Conservation (phyloP, 2,888 invertebrate species). For the Dasypolia templi region DNA sequence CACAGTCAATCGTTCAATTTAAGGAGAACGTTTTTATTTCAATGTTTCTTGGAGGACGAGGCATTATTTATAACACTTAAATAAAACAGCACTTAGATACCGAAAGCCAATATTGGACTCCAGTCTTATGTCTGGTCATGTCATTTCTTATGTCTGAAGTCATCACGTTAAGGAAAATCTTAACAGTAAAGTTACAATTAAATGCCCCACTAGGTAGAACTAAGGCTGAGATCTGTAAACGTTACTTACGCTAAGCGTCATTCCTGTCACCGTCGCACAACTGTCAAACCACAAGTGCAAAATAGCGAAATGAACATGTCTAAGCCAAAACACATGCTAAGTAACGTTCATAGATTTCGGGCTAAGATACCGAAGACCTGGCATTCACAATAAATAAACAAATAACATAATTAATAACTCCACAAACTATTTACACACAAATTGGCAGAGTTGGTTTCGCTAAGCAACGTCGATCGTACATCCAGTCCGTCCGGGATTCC, state of each 20-base stretch:
- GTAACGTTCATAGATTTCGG: background rate
- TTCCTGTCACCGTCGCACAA: background rate
- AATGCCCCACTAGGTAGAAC: background rate
- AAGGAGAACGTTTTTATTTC: constrained; percentile 65
- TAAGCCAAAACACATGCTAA: background rate
- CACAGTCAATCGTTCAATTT: constrained; percentile 76
- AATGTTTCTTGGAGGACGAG: constrained; percentile 28
- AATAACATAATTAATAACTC: constrained; percentile 36
- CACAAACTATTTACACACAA: constrained; percentile 50
- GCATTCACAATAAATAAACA: constrained; percentile 6
- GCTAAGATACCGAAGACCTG: background rate
- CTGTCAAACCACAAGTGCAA: background rate
- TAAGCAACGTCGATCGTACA: constrained; percentile 20
- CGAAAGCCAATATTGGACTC: background rate
- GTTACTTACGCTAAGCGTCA: background rate
- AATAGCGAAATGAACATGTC: background rate
- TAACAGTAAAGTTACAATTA: background rate
- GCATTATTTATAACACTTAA: background rate
- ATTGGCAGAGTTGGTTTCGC: constrained; percentile 49
- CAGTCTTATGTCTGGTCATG: too few relatives aligned
- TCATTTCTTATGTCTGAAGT: background rate
- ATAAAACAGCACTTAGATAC: background rate
- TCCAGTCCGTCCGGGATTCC: constrained; percentile 51
- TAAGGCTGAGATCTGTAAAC: background rate
- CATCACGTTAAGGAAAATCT: background rate